Conservation (phyloP, 2,888 invertebrate species). For the Odontocerum albicorne region DNA sequence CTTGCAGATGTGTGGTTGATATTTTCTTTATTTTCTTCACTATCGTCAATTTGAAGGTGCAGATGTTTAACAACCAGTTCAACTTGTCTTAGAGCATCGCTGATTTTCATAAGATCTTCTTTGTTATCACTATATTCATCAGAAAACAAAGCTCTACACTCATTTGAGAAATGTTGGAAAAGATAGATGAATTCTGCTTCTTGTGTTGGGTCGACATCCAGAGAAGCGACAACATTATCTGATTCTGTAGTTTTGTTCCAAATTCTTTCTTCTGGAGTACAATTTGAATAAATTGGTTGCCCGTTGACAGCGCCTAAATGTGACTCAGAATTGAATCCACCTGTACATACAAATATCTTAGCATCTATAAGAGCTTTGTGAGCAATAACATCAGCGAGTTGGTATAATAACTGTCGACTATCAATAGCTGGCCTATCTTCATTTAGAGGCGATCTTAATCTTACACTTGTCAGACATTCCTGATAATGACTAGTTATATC, state of each 20-base stretch:
- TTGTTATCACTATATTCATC: conserved; percentile 59
- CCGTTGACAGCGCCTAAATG: neutral
- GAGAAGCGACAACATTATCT: conserved; percentile 45
- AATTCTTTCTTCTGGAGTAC: conserved; percentile 27
- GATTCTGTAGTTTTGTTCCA: conserved; percentile 42
- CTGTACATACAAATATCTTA: conserved; percentile 35
- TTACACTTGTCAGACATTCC: conserved; percentile 61
- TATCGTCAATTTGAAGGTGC: conserved; percentile 45
- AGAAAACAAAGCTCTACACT: conserved; percentile 63
- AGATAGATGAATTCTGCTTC: conserved; percentile 70
- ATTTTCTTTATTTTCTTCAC: conserved; percentile 38
- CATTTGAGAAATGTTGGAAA: conserved; percentile 63
- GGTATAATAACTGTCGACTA: conserved; percentile 57
- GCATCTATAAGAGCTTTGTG: conserved; percentile 78
- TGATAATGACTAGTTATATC: conserved; percentile 70
- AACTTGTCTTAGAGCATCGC: conserved; percentile 56
- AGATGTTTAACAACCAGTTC: conserved; percentile 53
- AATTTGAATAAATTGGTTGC: conserved; percentile 6
- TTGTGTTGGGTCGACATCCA: conserved; percentile 60
- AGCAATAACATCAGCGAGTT: conserved; percentile 71
- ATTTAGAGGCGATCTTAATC: conserved; percentile 49
- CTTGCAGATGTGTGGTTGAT: conserved; percentile 18
- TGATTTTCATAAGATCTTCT: conserved; percentile 59
- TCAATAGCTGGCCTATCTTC: conserved; percentile 52
- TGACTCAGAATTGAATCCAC: conserved; percentile 26